Evolutionary conservation across 2,888 invertebrate genomes (phyloP), one percentile per base, ranked within the genome.

Genomic region (Apodemia zela): DNA sequence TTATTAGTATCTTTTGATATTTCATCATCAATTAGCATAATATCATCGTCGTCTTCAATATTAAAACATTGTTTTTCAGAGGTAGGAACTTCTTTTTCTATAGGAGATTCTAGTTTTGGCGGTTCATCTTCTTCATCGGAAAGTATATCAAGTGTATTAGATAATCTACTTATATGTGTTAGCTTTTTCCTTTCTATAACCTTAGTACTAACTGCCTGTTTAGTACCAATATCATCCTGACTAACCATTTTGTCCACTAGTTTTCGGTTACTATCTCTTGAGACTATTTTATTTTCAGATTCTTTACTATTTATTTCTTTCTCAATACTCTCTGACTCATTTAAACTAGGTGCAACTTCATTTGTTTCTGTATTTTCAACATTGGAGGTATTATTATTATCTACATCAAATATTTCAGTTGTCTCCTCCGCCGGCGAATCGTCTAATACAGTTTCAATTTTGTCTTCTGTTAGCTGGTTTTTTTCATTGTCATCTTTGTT

Each of bases 1-100:
- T 15, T 45, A 38, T 61, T 54, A 35, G 61, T 62, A 54, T 72
- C 72, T 71, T 75, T 75, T 57, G 66, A 73, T 61, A 66, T 67
- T 59, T 82, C 82, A 65, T 90, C 90, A 73, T 88, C 89, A 68
- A 90, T 84, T 18, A 92, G 65, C 85, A 92, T 85, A 29, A 91
- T 82, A 68, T 89, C 89, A 72, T 90, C 88, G 73, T 89, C 87
- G 70, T 87, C 87, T 33, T 33, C 33, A 69, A 86, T 72, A 72
- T 82, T 77, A 64, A 85, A 85, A 71, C 84, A 82, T 72, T 79
- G 75, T 73, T 85, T 82, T 29, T 80, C 76, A 35, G 49, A 1
- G 57, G 5, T 42, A 29, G 65, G 67, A 15, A 25, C 49, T 47
- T 62, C 42, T 10, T 61, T 59, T 38, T 60, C 58, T 61, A 60